A percentile compares a stretch with the other conserved stretches of the same genome.
phyloP scores from a whole-genome alignment of 2,797 vertebrate species.

The Sebastes hubbsi region DNA sequence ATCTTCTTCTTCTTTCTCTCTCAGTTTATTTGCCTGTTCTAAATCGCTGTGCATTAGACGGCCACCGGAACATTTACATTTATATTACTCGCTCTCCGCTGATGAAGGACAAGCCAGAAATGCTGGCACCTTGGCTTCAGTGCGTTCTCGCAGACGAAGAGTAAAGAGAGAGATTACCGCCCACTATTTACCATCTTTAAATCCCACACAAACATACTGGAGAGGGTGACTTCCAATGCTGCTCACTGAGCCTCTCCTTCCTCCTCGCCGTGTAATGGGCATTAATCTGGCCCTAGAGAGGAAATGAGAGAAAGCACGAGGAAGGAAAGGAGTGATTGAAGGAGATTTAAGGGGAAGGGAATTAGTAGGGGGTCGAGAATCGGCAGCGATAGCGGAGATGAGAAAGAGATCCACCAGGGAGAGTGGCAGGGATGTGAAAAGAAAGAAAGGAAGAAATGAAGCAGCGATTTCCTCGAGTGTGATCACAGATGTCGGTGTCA shows the following conservation, averaged over 20 bases:
- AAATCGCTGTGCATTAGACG: neutral
- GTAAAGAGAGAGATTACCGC: neutral
- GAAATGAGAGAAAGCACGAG: conserved; percentile 22
- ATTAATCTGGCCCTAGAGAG: conserved; percentile 32
- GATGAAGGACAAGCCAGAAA: neutral
- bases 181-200: conserved; percentile 4
- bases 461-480: neutral
- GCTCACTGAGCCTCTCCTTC: neutral
- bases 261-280: conserved; percentile 18
- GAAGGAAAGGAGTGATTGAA: neutral
- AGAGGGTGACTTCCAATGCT: neutral
- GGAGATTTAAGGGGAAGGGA: conserved; percentile 24
- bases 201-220: neutral
- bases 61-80: conserved; percentile 19
- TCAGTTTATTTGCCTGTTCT: conserved; percentile 15
- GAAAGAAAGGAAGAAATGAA: neutral
- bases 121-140: neutral
- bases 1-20: conserved; percentile 1
- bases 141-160: neutral
- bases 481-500: neutral
- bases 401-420: neutral
- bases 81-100: conserved; percentile 9
- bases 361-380: conserved; percentile 1
- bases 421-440: neutral
- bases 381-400: neutral